A percentile compares a stretch with the other conserved stretches of the same genome.
Evolutionary conservation across 2,797 vertebrate species (phyloP).

Genomic region (Xiphophorus birchmanni): DNA sequence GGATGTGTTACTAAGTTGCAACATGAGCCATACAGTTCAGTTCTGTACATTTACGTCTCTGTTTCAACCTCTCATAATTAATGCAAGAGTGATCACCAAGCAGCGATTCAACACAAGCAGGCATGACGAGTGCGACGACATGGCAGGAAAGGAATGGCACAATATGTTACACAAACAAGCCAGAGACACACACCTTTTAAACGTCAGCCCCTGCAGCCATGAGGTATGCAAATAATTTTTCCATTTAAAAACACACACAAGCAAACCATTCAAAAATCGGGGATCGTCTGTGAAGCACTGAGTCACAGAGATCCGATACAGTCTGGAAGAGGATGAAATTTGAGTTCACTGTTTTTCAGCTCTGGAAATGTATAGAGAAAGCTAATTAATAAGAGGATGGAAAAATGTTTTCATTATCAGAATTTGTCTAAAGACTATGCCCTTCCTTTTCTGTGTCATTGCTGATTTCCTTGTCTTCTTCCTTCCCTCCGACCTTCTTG

Average conservation of each 20-base stretch:
- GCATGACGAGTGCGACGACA: slow-evolving; percentile 21
- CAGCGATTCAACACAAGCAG: slow-evolving; percentile 57
- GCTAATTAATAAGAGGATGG: not conserved
- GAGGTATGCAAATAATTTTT: slow-evolving; percentile 20
- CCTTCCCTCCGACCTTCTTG: not conserved
- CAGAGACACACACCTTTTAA: slow-evolving; percentile 16
- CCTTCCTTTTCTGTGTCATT: not conserved
- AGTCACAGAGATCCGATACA: not conserved
- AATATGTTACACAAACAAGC: not conserved
- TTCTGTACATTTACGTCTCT: slow-evolving; percentile 28
- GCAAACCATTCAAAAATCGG: not conserved
- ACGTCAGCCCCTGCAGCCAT: not conserved
- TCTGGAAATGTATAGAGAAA: not conserved
- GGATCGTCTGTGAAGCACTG: not conserved
- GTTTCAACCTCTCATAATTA: slow-evolving; percentile 57
- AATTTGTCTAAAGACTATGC: not conserved
- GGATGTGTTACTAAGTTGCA: slow-evolving; percentile 27
- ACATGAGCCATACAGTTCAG: slow-evolving; percentile 19
- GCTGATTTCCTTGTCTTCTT: not conserved
- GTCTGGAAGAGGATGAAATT: not conserved
- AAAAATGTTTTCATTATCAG: not conserved
- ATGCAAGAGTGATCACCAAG: slow-evolving; percentile 46
- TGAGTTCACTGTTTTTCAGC: not conserved
- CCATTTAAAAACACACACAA: not conserved
- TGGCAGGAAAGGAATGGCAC: not conserved